Evolutionary conservation across 2,113 vertebrate genomes (phyloP), one percentile per base, ranked within the genome.

Genomic region (Rafetus swinhoei): DNA sequence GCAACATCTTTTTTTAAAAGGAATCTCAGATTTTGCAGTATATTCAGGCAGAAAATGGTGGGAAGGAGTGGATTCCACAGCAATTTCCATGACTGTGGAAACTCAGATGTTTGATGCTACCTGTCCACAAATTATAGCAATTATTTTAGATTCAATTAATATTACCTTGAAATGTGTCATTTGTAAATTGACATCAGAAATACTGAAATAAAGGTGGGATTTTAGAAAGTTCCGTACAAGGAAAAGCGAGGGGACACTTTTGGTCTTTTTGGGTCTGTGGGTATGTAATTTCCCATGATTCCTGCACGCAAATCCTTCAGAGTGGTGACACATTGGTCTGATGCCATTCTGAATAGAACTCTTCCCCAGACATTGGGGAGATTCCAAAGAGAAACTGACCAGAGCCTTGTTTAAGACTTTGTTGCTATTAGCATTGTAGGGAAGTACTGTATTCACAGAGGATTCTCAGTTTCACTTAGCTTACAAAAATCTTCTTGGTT

Each of bases 361-460:
- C 53, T 81, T 25, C 57, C 59, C 4, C 69, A 25, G 45, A 76
- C 53, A 0, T 69, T 39, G 72, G 22, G 12, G n/a, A 1, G 1
- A 5, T 9, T 90, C 85, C 85, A 2, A 65, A 35, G 27, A 10
- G 57, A 52, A 57, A 0, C 2, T 29, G 10, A 14, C 27, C 32
- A 29, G 59, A 62, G 59, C 12, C 59, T 62, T 29, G 72, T 0
- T 2, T 52, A 1, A 22, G 86, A 1, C 29, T 76, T 85, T 86
- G 65, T 83, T 93, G n/a, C 72, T 29, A 21, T 74, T 52, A 21
- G 79, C 12, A 27, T 39, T 1, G 45, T 0, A 0, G 56, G 56
- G 84, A 69, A 60, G 90, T 7, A 1, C 9, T 6, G 3, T 39
- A 65, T 3, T 0, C 8, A 0, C 7, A 7, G 57, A 59, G 2